A percentile compares a stretch with the other conserved stretches of the same genome.
Conservation (phyloP, 2,888 invertebrate genomes). For the Polyommatus icarus region DNA sequence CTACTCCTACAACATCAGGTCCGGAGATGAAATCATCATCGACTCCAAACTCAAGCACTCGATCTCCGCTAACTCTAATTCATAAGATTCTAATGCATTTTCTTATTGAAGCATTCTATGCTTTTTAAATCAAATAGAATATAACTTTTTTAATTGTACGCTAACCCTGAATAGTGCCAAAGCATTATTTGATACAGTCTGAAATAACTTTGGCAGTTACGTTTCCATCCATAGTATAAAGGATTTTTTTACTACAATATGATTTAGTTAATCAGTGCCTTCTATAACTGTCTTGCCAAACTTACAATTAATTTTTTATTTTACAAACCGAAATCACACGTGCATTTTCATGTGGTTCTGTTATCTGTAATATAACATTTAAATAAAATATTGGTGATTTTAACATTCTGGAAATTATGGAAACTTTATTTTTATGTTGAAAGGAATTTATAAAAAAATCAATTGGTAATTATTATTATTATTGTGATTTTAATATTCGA, state of each 20-base stretch:
- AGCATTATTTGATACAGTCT: background rate
- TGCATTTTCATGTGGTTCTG: background rate
- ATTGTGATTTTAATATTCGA: background rate
- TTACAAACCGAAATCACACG: background rate
- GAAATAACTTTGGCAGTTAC: constrained; percentile 14
- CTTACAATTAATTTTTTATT: background rate
- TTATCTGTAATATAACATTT: background rate
- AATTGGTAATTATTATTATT: background rate
- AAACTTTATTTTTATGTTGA: background rate
- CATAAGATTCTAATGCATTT: constrained; percentile 39
- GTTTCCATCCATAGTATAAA: constrained; percentile 6
- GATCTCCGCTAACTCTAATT: constrained; percentile 60
- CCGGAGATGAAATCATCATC: constrained; percentile 94
- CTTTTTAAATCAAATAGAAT: background rate
- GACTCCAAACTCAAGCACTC: constrained; percentile 86
- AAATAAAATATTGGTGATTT: background rate
- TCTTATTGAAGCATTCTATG: background rate
- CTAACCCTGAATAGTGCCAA: constrained; percentile 17
- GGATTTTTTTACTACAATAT: background rate
- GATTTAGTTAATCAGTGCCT: constrained; percentile 1
- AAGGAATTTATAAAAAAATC: background rate
- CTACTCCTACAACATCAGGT: constrained; percentile 93
- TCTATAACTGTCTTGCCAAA: constrained; percentile 1
- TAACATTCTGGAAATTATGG: background rate
- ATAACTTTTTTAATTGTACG: background rate